A percentile compares a stretch with the other conserved stretches of the same genome.
Evolutionary conservation across 2,113 vertebrate genomes (phyloP).

Genomic region (Donacobius atricapilla): DNA sequence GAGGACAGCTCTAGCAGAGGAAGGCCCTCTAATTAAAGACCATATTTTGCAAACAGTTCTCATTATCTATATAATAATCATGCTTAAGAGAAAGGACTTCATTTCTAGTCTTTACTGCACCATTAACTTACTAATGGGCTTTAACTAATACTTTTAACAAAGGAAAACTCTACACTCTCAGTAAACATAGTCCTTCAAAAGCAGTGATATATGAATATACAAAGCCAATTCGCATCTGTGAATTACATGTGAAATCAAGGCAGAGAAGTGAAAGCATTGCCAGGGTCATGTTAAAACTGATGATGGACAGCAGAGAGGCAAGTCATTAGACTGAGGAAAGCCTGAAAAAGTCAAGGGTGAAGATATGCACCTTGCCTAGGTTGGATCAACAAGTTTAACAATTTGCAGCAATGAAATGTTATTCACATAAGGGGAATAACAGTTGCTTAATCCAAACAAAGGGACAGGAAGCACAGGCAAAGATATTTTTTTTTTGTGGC

Average conservation of each 20-base stretch:
- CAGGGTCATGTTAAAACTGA: neutral
- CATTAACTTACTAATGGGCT: neutral
- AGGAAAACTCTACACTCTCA: neutral
- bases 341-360: neutral
- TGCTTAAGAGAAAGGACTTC: neutral
- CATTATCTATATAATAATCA: neutral
- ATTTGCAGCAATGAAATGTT: neutral
- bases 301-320: neutral
- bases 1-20: neutral
- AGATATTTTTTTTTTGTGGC: neutral
- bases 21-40: neutral
- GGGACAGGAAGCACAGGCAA: neutral
- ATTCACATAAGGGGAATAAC: neutral
- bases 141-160: neutral
- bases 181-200: neutral
- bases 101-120: neutral
- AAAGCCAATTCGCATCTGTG: neutral
- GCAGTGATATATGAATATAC: neutral
- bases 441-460: neutral
- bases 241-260: neutral
- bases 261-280: neutral
- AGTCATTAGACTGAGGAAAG: neutral
- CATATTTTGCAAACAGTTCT: neutral
- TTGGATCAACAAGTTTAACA: neutral
- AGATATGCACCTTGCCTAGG: neutral